These are phyloP conservation scores for Pogonomyrmex californicus DNA, from an alignment of 1,140 invertebrate species.

Conservation along the genomic window DNA sequence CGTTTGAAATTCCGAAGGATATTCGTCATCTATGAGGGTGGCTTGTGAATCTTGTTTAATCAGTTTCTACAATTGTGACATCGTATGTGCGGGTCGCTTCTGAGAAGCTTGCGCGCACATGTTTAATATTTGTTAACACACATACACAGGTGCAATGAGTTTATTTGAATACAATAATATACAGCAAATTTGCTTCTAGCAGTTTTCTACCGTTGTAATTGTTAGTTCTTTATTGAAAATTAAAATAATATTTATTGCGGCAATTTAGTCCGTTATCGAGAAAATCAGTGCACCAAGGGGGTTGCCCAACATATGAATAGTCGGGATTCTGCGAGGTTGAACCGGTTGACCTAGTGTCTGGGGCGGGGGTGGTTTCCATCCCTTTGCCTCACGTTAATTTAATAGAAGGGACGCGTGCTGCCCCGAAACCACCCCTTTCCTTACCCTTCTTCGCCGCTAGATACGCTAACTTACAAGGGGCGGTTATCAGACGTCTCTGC, in stretches of 20 bases:
- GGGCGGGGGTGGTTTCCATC: conserved; percentile 78
- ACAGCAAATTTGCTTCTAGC: not conserved
- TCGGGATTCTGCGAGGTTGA: conserved; percentile 72
- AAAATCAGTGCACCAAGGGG: conserved; percentile 43
- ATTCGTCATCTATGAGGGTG: conserved; percentile 68
- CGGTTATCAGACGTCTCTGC: conserved; percentile 83
- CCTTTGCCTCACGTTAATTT: conserved; percentile 84
- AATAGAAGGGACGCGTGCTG: conserved; percentile 84
- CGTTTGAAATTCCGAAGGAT: conserved; percentile 42
- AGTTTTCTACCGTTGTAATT: conserved; percentile 17
- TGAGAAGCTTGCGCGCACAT: conserved; percentile 19
- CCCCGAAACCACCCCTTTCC: conserved; percentile 76
- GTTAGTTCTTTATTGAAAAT: conserved; percentile 27
- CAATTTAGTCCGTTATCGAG: conserved; percentile 2
- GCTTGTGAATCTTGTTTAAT: conserved; percentile 73
- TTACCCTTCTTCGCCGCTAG: conserved; percentile 78
- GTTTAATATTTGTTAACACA: conserved; percentile 34
- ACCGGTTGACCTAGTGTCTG: conserved; percentile 79
- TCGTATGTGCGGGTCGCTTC: conserved; percentile 74
- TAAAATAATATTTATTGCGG: not conserved
- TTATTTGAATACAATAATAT: conserved; percentile 24
- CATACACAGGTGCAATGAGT: not conserved
- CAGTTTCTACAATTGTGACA: conserved; percentile 65
- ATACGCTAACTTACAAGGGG: conserved; percentile 83
- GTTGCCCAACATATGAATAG: conserved; percentile 62